A percentile compares a stretch with the other conserved stretches of the same genome.
These are phyloP conservation scores for Vipera ursinii DNA, from an alignment of 2,797 vertebrate species.

Conservation along the genomic window DNA sequence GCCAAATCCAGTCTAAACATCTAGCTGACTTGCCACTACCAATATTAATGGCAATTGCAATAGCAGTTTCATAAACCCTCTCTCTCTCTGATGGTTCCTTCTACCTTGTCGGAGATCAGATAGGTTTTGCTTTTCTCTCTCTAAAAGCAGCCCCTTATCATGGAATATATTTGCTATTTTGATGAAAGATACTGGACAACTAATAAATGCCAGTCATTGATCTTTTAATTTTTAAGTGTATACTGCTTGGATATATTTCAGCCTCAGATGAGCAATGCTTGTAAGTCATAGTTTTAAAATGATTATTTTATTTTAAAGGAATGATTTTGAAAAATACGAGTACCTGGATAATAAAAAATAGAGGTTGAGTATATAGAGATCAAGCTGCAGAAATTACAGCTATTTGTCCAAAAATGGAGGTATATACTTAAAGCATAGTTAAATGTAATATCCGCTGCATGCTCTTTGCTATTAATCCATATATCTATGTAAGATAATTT, in stretches of 20 bases:
- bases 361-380: neutral
- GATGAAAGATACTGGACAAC: neutral
- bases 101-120: neutral
- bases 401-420: neutral
- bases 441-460: neutral
- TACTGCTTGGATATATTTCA: neutral
- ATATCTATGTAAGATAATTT: neutral
- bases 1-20: neutral
- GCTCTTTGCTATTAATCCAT: neutral
- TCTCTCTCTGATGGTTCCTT: constrained; percentile 3
- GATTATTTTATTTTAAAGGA: neutral
- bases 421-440: neutral
- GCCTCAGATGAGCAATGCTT: neutral
- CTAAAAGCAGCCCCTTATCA: neutral
- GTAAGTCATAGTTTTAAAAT: neutral
- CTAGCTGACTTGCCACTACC: neutral
- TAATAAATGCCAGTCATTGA: neutral
- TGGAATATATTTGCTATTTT: neutral
- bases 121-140: constrained; percentile 2
- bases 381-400: neutral
- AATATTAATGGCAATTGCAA: neutral
- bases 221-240: neutral
- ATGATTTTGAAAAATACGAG: neutral
- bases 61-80: constrained; percentile 7
- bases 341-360: neutral